Percentiles rank a stretch among this genome's conserved stretches.
These are phyloP conservation scores for Geopemphigus sp. DNA, from an alignment of 1,140 invertebrate species.

Conservation along the genomic window DNA sequence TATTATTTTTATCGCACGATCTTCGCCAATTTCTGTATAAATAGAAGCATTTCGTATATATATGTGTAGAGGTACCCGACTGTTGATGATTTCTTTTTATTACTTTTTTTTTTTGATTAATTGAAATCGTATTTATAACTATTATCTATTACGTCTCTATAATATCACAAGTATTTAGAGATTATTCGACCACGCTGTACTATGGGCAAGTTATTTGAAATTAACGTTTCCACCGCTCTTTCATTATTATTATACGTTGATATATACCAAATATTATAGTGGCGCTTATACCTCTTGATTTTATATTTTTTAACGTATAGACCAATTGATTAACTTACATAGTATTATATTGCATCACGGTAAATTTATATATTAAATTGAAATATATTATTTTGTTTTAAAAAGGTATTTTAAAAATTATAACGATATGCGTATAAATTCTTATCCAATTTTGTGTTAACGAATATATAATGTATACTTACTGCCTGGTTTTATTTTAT, in stretches of 20 bases:
- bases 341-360: constrained; percentile 29
- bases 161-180: constrained; percentile 35
- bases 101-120: background rate
- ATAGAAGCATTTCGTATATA: background rate
- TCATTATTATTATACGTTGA: constrained; percentile 6
- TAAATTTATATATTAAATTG: constrained; percentile 21
- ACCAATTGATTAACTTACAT: background rate
- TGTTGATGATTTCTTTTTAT: background rate
- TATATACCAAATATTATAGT: constrained; percentile 4
- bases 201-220: constrained; percentile 7
- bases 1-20: constrained; percentile 1
- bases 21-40: background rate
- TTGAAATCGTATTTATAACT: background rate
- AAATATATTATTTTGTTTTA: background rate
- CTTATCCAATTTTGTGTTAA: constrained; percentile 33
- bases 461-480: background rate
- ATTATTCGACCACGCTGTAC: background rate
- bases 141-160: background rate
- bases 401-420: constrained; percentile 10
- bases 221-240: background rate
- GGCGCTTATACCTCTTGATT: background rate
- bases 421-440: constrained; percentile 27
- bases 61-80: background rate
- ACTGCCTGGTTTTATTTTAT: constrained; percentile 22
- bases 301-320: background rate